These are phyloP conservation scores for Nyctereutes procyonoides DNA, from an alignment of 2,113 vertebrate genomes.

Conservation along the genomic window DNA sequence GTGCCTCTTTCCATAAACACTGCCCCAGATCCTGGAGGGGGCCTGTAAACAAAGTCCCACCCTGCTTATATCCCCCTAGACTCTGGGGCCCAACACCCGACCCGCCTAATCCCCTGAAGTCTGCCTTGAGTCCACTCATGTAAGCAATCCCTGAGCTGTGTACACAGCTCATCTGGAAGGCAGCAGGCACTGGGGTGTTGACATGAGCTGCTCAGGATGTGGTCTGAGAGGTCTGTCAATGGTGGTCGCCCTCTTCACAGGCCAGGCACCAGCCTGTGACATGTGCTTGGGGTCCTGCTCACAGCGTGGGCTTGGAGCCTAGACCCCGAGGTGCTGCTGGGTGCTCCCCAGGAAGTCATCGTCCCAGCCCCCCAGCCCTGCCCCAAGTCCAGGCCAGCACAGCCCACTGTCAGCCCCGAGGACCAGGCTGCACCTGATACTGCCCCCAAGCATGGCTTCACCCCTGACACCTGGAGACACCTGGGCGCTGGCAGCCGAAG, in stretches of 20 bases:
- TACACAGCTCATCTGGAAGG: background rate
- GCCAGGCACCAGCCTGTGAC: background rate
- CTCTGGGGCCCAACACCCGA: background rate
- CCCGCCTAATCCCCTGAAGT: background rate
- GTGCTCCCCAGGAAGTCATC: background rate
- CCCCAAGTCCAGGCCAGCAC: background rate
- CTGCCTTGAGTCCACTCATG: background rate
- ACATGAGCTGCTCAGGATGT: background rate
- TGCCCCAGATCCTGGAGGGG: background rate
- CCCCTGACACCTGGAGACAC: background rate
- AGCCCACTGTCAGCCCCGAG: background rate
- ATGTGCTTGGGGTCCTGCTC: rapidly evolving
- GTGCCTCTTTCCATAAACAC: background rate
- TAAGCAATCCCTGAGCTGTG: background rate
- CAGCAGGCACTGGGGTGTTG: rapidly evolving
- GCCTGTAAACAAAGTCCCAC: background rate
- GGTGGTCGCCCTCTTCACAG: background rate
- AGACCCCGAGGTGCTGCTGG: background rate
- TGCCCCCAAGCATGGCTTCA: background rate
- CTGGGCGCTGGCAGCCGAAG: background rate
- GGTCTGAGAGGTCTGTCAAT: background rate
- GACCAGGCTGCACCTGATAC: background rate
- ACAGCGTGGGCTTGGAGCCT: rapidly evolving
- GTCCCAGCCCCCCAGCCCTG: background rate
- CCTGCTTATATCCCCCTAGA: background rate